A percentile compares a stretch with the other conserved stretches of the same genome.
Conservation (phyloP, 2,113 vertebrate species). For the Galeopterus variegatus region DNA sequence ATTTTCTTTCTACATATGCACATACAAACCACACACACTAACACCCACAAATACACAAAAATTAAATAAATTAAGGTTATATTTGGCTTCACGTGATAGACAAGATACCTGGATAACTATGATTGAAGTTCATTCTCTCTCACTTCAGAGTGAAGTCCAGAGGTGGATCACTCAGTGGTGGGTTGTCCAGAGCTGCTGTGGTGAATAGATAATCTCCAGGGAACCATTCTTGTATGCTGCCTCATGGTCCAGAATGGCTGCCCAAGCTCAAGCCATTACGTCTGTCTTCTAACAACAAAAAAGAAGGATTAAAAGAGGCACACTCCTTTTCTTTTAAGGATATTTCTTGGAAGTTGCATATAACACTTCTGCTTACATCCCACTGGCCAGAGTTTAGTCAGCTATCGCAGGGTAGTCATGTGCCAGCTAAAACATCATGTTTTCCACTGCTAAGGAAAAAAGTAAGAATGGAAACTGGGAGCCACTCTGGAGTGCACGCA, state of each 20-base stretch:
- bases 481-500: not conserved
- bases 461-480: not conserved
- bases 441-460: not conserved
- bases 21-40: not conserved
- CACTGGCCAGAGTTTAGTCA: not conserved
- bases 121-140: not conserved
- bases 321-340: not conserved
- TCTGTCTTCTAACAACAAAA: not conserved
- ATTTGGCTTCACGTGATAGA: not conserved
- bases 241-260: not conserved
- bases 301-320: not conserved
- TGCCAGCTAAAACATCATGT: not conserved
- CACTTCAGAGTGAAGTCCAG: not conserved
- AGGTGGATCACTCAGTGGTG: not conserved
- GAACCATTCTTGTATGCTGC: not conserved
- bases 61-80: not conserved
- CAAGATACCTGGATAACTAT: not conserved
- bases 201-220: not conserved
- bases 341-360: not conserved
- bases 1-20: not conserved
- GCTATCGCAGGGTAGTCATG: not conserved
- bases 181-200: not conserved
- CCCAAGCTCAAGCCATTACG: not conserved
- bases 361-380: not conserved
- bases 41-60: not conserved